These are phyloP conservation scores for Drosophila cognata DNA, from an alignment of 2,888 invertebrate species.

Conservation along the genomic window DNA sequence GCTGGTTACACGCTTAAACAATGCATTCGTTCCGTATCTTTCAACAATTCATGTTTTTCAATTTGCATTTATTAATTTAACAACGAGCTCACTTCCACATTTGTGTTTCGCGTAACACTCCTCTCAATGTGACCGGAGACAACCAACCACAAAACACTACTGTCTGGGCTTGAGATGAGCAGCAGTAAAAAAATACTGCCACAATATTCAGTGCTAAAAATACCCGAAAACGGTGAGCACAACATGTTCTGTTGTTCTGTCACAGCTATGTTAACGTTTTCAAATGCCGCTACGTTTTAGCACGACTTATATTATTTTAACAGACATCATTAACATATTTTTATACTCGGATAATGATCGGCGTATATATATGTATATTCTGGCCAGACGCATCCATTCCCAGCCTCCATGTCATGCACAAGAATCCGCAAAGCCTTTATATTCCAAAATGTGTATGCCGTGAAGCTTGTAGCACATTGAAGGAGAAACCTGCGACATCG, in stretches of 20 bases:
- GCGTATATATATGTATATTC: not conserved
- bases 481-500: not conserved
- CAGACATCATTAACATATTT: not conserved
- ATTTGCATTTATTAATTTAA: constrained; percentile 17
- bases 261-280: not conserved
- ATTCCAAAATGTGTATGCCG: not conserved
- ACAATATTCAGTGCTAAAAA: not conserved
- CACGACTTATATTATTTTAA: not conserved
- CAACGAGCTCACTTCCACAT: constrained; percentile 15
- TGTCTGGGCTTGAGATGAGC: not conserved
- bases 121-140: constrained; percentile 29
- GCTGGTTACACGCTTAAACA: not conserved
- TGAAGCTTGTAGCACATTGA: not conserved
- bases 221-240: not conserved
- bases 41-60: constrained; percentile 42
- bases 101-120: constrained; percentile 47
- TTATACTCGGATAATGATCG: not conserved
- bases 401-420: not conserved
- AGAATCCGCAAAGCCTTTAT: not conserved
- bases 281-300: not conserved
- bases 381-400: not conserved
- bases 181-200: not conserved
- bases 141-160: not conserved
- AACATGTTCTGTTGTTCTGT: not conserved
- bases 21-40: constrained; percentile 2